These are phyloP conservation scores for Bagarius yarrelli DNA, from an alignment of 2,113 vertebrate species.

Conservation along the genomic window DNA sequence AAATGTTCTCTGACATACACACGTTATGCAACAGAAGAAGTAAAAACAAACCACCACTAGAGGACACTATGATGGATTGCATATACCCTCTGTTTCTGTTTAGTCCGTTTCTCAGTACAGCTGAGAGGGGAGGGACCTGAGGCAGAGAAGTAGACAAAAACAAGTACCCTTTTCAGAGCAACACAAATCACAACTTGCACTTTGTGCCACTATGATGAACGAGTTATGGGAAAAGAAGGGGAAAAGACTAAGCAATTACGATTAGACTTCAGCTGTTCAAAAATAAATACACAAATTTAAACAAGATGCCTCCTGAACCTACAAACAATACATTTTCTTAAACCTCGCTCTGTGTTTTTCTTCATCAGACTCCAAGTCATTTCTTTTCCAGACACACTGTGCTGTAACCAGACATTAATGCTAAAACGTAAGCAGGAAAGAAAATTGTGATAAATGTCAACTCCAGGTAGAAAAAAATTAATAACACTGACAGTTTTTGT, in stretches of 20 bases:
- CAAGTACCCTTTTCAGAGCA: constrained; percentile 27
- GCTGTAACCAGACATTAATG: constrained; percentile 11
- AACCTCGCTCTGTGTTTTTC: constrained; percentile 10
- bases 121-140: neutral
- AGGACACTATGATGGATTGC: constrained; percentile 11
- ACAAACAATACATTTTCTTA: constrained; percentile 40
- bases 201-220: constrained; percentile 1
- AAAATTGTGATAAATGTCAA: neutral
- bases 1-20: constrained; percentile 16
- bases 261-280: constrained; percentile 19
- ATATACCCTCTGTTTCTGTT: neutral
- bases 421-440: neutral
- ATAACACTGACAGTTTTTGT: no score
- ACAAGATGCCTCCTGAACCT: constrained; percentile 42
- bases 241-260: neutral
- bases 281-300: constrained; percentile 3
- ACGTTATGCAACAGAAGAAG: constrained; percentile 14
- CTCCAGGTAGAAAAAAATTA: neutral
- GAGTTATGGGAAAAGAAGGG: neutral
- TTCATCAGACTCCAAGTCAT: constrained; percentile 6
- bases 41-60: constrained; percentile 31
- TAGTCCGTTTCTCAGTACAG: constrained; percentile 14
- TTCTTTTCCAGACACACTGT: constrained; percentile 14
- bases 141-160: constrained; percentile 25
- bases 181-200: constrained; percentile 1